These are phyloP conservation scores for Helogale parvula DNA, from an alignment of 2,113 vertebrate species.

Conservation along the genomic window DNA sequence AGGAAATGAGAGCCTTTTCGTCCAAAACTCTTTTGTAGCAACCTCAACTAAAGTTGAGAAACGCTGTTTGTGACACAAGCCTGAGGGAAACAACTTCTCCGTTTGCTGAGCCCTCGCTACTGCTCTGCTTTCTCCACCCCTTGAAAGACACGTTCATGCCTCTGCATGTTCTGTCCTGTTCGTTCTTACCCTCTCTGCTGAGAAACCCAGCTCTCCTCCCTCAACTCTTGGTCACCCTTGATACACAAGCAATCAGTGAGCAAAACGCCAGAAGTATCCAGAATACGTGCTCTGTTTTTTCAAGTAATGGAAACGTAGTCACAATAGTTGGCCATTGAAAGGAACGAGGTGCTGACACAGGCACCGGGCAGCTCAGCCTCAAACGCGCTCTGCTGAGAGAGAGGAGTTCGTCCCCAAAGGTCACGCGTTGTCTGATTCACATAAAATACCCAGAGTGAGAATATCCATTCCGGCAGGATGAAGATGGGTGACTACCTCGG, in stretches of 20 bases:
- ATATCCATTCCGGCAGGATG: background rate
- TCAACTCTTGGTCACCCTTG: background rate
- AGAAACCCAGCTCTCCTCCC: constrained; percentile 17
- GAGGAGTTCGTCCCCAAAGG: background rate
- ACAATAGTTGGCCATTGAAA: background rate
- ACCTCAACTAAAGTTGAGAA: background rate
- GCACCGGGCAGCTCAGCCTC: background rate
- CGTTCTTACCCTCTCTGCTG: background rate
- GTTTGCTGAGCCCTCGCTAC: background rate
- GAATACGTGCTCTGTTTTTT: background rate
- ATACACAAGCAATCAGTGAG: background rate
- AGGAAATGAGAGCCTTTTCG: background rate
- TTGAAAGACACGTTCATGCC: background rate
- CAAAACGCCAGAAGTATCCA: constrained; percentile 10
- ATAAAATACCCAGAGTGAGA: background rate
- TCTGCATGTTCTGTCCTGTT: background rate
- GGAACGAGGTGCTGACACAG: background rate
- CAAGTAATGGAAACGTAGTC: background rate
- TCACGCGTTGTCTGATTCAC: background rate
- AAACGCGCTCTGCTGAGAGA: background rate
- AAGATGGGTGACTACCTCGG: background rate
- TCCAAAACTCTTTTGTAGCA: background rate
- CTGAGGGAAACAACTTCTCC: background rate
- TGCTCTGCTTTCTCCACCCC: background rate
- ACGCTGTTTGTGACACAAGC: background rate